phyloP scores from a whole-genome alignment of 2,113 vertebrate species.

The cattle (Bos taurus) region ARS-UCD2.0 NC_037331.1:80156501-80157000 shows the following conservation, averaged over 20 bases:
- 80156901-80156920: conserved; percentile 36
- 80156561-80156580: not conserved
- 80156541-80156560: not conserved
- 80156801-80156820: conserved; percentile 47
- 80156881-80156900: conserved; percentile 57
- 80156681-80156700: not conserved
- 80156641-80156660: conserved; percentile 22
- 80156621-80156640: conserved; percentile 27
- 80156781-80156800: conserved; percentile 57
- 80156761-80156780: conserved; percentile 30
- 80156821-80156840: not conserved
- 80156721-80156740: not conserved
- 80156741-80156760: conserved; percentile 42
- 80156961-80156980: conserved; percentile 34
- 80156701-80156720: not conserved
- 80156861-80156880: conserved; percentile 55
- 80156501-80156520: not conserved
- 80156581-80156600: not conserved
- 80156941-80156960: conserved; percentile 55
- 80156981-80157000: conserved; percentile 60
- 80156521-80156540: not conserved
- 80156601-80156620: not conserved
- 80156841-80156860: conserved; percentile 58
- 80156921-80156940: conserved; percentile 35
- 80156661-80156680: not conserved